Conservation (phyloP, 2,797 vertebrate species). For the Hydrolagus colliei region DNA sequence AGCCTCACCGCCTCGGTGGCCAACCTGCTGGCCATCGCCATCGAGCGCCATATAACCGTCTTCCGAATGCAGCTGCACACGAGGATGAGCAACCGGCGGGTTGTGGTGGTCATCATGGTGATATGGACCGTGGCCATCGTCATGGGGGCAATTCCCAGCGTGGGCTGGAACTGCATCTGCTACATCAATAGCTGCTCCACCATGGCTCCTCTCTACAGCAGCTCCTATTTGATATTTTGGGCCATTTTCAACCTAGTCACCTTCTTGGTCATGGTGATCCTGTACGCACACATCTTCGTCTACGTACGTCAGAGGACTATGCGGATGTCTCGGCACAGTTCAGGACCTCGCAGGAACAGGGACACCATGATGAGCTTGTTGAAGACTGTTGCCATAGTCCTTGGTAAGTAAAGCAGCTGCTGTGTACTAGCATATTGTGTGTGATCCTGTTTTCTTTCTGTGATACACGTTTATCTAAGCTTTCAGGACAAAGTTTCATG, state of each 20-base stretch:
- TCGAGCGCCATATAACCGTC: slow-evolving; percentile 94
- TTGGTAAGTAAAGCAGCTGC: slow-evolving; percentile 64
- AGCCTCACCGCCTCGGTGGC: slow-evolving; percentile 93
- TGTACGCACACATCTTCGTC: slow-evolving; percentile 97
- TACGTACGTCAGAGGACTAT: slow-evolving; percentile 97
- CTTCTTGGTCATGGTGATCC: slow-evolving; percentile 94
- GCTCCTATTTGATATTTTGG: slow-evolving; percentile 97
- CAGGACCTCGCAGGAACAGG: slow-evolving; percentile 84
- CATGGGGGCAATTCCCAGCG: slow-evolving; percentile 93
- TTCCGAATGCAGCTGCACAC: slow-evolving; percentile 98
- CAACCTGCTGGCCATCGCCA: slow-evolving; percentile 91
- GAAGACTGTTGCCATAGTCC: slow-evolving; percentile 93
- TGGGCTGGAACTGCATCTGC: slow-evolving; percentile 98
- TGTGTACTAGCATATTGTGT: background rate
- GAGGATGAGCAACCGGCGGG: slow-evolving; percentile 92
- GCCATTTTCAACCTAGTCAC: slow-evolving; percentile 96
- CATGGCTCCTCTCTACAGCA: slow-evolving; percentile 96
- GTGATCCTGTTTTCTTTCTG: background rate
- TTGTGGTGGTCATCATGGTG: slow-evolving; percentile 92
- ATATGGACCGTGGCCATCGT: slow-evolving; percentile 98
- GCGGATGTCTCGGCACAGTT: slow-evolving; percentile 96
- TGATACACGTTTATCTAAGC: background rate
- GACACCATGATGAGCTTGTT: slow-evolving; percentile 99
- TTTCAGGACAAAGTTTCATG: background rate
- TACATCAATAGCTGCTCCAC: slow-evolving; percentile 80